Evolutionary conservation across 2,888 invertebrate species (phyloP).

Genomic region (Zaprionus obscuricornis): DNA sequence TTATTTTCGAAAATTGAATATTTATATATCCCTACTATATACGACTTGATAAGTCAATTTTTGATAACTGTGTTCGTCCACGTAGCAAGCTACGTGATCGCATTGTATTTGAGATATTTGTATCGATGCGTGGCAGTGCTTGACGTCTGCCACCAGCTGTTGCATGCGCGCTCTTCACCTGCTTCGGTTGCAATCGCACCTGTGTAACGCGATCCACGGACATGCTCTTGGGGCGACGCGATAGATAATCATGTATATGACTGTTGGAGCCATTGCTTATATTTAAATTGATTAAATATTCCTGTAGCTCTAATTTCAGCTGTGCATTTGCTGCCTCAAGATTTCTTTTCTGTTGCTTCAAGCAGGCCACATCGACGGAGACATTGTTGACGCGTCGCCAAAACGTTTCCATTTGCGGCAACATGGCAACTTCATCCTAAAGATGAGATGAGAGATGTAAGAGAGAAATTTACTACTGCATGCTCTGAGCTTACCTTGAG

Average conservation of each 20-base stretch:
- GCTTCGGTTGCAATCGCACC: slow-evolving; percentile 67
- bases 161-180: slow-evolving; percentile 58
- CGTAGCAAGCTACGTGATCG: slow-evolving; percentile 76
- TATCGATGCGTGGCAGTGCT: slow-evolving; percentile 81
- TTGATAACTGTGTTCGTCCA: slow-evolving; percentile 69
- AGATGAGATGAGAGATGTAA: background rate
- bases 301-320: slow-evolving; percentile 86
- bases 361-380: slow-evolving; percentile 84
- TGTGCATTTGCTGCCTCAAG: slow-evolving; percentile 86
- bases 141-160: slow-evolving; percentile 24
- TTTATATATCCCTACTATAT: too few relatives aligned
- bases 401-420: slow-evolving; percentile 88
- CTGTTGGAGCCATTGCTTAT: slow-evolving; percentile 81
- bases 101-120: slow-evolving; percentile 85
- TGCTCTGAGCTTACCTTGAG: slow-evolving; percentile 40
- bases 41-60: slow-evolving; percentile 43
- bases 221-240: slow-evolving; percentile 82
- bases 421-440: slow-evolving; percentile 85
- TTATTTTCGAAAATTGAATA: background rate
- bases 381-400: slow-evolving; percentile 87
- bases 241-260: slow-evolving; percentile 78
- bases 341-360: slow-evolving; percentile 81
- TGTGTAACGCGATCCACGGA: slow-evolving; percentile 80
- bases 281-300: slow-evolving; percentile 86
- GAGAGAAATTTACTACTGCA: too few relatives aligned